Conservation (phyloP, 1,140 invertebrate genomes). For the Latrodectus geometricus region DNA sequence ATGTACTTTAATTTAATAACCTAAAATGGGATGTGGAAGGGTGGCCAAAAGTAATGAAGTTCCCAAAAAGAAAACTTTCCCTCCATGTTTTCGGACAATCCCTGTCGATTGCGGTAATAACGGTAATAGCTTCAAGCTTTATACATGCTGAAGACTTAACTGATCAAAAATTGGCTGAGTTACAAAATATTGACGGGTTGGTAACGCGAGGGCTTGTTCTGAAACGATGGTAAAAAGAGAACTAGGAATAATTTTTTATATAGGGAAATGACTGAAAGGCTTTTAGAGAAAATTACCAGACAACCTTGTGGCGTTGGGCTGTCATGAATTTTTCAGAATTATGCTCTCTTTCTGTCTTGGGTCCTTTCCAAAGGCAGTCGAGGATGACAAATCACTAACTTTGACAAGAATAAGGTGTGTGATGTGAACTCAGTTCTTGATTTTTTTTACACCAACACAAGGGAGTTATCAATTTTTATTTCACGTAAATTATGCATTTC, state of each 20-base stretch:
- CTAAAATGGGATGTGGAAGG: background rate
- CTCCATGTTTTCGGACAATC: conserved; percentile 1
- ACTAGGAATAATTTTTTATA: conserved; percentile 10
- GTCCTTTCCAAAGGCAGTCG: conserved; percentile 13
- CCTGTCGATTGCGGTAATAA: background rate
- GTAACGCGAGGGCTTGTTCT: background rate
- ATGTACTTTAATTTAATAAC: conserved; percentile 14
- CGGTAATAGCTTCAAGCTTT: background rate
- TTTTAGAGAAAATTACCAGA: conserved; percentile 38
- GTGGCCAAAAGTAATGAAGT: background rate
- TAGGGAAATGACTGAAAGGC: conserved; percentile 18
- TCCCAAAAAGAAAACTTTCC: background rate
- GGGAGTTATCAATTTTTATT: background rate
- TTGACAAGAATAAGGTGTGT: conserved; percentile 10
- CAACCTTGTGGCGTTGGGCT: background rate
- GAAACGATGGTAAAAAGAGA: background rate
- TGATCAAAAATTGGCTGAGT: conserved; percentile 9
- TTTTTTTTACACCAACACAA: too few species aligned
- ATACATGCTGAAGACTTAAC: conserved; percentile 1
- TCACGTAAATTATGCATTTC: background rate
- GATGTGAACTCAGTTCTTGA: background rate
- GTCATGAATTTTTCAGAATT: conserved; percentile 26
- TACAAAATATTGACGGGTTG: background rate
- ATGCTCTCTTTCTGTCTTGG: background rate
- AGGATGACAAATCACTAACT: conserved; percentile 22